phyloP scores from a whole-genome alignment of 2,113 vertebrate genomes.

The Callaeas wilsoni region DNA sequence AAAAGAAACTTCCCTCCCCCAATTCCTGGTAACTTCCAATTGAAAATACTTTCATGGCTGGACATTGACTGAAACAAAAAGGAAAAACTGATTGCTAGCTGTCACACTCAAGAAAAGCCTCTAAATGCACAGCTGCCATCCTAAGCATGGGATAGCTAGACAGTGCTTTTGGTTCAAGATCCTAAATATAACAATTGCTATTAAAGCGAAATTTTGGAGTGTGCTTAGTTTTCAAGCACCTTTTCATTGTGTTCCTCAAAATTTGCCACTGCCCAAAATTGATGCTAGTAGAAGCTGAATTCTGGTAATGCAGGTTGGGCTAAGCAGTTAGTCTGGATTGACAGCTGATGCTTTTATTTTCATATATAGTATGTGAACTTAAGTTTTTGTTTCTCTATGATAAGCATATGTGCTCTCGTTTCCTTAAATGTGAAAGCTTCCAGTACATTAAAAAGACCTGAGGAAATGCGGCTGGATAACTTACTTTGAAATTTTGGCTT shows the following conservation, averaged over 20 bases:
- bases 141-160: not conserved
- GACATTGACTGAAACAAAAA: not conserved
- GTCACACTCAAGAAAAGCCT: not conserved
- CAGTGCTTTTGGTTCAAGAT: not conserved
- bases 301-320: not conserved
- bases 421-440: not conserved
- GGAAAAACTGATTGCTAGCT: not conserved
- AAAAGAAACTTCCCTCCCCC: not conserved
- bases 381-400: not conserved
- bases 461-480: not conserved
- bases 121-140: not conserved
- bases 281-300: not conserved
- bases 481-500: not conserved
- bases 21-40: not conserved
- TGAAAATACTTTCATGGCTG: not conserved
- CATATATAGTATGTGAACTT: not conserved
- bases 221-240: not conserved
- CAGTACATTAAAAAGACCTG: not conserved
- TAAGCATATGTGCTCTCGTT: accelerated
- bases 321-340: not conserved
- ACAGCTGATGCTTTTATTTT: not conserved
- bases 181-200: not conserved
- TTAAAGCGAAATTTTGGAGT: not conserved
- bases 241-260: not conserved
- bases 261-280: not conserved